phyloP scores from a whole-genome alignment of 2,797 vertebrate genomes.

The Erpetoichthys calabaricus region DNA sequence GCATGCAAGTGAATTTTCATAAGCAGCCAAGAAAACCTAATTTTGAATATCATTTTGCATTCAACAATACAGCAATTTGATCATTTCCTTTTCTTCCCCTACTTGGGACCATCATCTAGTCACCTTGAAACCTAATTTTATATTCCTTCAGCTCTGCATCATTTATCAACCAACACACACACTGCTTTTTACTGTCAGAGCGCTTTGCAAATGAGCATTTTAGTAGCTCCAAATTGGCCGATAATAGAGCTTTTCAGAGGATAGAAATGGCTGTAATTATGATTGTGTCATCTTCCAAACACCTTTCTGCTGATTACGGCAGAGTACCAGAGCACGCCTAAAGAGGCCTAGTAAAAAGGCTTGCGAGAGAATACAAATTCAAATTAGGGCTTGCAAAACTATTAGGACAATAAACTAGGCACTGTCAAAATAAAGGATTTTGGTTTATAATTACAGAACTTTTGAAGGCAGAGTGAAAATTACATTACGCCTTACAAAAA shows the following conservation, averaged over 20 bases:
- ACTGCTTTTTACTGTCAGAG: slow-evolving; percentile 27
- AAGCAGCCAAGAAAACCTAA: not conserved
- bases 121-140: slow-evolving; percentile 8
- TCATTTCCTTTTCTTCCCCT: slow-evolving; percentile 9
- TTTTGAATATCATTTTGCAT: not conserved
- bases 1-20: not conserved
- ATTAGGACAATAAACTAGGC: not conserved
- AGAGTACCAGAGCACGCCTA: slow-evolving; percentile 31
- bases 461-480: no score
- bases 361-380: slow-evolving; percentile 14
- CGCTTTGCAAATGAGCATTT: slow-evolving; percentile 26
- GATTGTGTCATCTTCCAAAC: slow-evolving; percentile 14
- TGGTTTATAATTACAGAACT: not conserved
- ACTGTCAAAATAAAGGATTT: not conserved
- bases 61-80: not conserved
- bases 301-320: slow-evolving; percentile 14
- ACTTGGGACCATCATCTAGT: slow-evolving; percentile 2
- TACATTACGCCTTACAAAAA: no score
- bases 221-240: slow-evolving; percentile 33
- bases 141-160: slow-evolving; percentile 17
- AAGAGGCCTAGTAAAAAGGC: slow-evolving; percentile 30
- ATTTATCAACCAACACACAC: slow-evolving; percentile 22
- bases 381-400: not conserved
- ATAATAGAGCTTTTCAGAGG: slow-evolving; percentile 27
- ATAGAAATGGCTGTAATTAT: slow-evolving; percentile 27